Conservation (phyloP, 2,113 vertebrate species). For the Corythaeola cristata region DNA sequence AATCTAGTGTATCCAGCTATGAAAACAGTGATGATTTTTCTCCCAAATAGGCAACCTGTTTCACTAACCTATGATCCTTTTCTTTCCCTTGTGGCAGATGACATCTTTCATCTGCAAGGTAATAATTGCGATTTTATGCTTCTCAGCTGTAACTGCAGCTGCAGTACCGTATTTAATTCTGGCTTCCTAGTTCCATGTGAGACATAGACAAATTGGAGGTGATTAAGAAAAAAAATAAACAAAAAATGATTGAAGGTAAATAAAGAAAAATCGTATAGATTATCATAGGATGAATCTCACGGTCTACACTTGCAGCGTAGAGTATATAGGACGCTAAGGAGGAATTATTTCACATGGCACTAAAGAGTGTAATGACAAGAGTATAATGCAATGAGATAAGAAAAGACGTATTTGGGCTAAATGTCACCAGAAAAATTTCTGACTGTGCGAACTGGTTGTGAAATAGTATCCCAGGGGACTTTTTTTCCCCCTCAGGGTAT, state of each 20-base stretch:
- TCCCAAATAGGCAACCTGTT: not conserved
- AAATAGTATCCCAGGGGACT: not conserved
- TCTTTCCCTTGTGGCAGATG: not conserved
- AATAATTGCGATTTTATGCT: not conserved
- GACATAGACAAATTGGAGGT: not conserved
- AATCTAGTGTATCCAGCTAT: not conserved
- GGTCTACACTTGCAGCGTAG: not conserved
- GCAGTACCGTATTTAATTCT: not conserved
- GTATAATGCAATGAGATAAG: not conserved
- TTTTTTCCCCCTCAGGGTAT: not conserved
- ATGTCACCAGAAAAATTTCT: not conserved
- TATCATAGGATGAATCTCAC: not conserved
- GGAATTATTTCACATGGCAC: not conserved
- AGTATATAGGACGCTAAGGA: not conserved
- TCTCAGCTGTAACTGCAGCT: not conserved
- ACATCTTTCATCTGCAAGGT: not conserved
- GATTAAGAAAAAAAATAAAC: not conserved
- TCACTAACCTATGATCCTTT: not conserved
- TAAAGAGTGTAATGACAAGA: not conserved
- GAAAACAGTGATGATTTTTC: not conserved
- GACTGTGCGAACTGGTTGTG: not conserved
- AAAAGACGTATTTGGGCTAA: not conserved
- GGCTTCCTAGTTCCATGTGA: not conserved
- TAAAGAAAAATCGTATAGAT: not conserved
- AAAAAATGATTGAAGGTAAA: not conserved